A percentile compares a stretch with the other conserved stretches of the same genome.
Conservation (phyloP, 1,140 invertebrate genomes). For the Globodera ellingtonae region DNA sequence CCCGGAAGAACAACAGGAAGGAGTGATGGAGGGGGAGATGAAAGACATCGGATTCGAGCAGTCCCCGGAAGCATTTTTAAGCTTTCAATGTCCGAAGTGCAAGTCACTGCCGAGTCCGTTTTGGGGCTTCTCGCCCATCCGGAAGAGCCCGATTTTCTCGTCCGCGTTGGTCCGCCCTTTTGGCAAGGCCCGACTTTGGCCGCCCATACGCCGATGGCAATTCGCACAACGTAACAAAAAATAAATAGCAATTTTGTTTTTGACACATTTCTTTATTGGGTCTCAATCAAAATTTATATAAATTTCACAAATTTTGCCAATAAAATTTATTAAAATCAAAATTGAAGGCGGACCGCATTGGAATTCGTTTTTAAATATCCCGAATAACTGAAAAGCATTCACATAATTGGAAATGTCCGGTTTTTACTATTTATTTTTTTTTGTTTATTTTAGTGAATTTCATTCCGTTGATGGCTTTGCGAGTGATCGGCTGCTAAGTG, state of each 20-base stretch:
- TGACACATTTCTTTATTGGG: too few relatives aligned
- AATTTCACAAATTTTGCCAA: too few relatives aligned
- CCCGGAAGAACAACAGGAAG: too few relatives aligned
- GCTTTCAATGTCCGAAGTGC: background rate
- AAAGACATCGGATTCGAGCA: too few relatives aligned
- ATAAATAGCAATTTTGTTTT: background rate
- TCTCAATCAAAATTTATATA: too few relatives aligned
- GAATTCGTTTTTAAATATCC: too few relatives aligned
- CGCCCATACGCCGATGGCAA: slow-evolving; percentile 36
- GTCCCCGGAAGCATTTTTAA: background rate
- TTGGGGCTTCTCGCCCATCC: background rate
- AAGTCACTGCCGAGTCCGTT: background rate
- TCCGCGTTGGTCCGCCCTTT: slow-evolving; percentile 30
- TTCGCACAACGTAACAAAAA: slow-evolving; percentile 31
- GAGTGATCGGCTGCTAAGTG: background rate
- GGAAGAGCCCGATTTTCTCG: slow-evolving; percentile 39
- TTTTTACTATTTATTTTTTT: background rate
- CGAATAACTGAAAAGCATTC: too few relatives aligned
- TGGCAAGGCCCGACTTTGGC: slow-evolving; percentile 11
- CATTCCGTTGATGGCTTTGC: slow-evolving; percentile 23
- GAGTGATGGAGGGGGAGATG: too few relatives aligned
- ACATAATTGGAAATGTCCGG: too few relatives aligned
- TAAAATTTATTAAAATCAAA: too few relatives aligned
- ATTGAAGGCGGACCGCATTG: too few relatives aligned
- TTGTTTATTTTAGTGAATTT: slow-evolving; percentile 34